Evolutionary conservation across 2,113 vertebrate genomes (phyloP).

Genomic region (Zosterops hypoxanthus): DNA sequence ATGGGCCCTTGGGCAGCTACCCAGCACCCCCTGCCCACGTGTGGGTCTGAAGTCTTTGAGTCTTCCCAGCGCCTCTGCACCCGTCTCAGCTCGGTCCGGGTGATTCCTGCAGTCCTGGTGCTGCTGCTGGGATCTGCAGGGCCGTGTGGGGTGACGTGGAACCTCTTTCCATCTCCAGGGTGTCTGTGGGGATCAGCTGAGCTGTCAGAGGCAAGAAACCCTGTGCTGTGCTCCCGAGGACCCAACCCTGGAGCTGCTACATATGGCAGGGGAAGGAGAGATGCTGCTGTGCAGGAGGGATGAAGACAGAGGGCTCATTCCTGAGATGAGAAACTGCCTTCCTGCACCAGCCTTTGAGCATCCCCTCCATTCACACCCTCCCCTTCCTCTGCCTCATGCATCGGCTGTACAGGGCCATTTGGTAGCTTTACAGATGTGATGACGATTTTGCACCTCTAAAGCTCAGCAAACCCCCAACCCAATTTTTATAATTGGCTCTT

Average conservation of each 20-base stretch:
- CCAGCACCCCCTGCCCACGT: fast-evolving
- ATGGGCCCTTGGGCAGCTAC: fast-evolving
- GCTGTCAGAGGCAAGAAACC: neutral
- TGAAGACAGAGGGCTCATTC: neutral
- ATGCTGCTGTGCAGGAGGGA: neutral
- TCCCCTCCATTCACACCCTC: neutral
- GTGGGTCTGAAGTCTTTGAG: neutral
- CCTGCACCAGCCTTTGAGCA: neutral
- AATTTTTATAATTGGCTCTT: constrained; percentile 34
- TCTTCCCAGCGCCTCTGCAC: fast-evolving
- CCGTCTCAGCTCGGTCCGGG: fast-evolving
- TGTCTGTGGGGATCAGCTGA: neutral
- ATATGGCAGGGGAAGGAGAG: fast-evolving
- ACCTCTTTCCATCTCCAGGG: fast-evolving
- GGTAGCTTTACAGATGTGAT: neutral
- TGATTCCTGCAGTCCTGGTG: neutral
- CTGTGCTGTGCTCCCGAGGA: fast-evolving
- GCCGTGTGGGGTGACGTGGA: fast-evolving
- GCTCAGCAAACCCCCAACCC: neutral
- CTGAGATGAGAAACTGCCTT: neutral
- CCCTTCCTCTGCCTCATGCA: neutral
- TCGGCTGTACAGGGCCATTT: neutral
- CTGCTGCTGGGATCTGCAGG: neutral
- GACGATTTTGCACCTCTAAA: neutral
- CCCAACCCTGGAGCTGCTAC: neutral